Evolutionary conservation across 2,888 invertebrate genomes (phyloP).

Genomic region (Pantelozetes paolii): DNA sequence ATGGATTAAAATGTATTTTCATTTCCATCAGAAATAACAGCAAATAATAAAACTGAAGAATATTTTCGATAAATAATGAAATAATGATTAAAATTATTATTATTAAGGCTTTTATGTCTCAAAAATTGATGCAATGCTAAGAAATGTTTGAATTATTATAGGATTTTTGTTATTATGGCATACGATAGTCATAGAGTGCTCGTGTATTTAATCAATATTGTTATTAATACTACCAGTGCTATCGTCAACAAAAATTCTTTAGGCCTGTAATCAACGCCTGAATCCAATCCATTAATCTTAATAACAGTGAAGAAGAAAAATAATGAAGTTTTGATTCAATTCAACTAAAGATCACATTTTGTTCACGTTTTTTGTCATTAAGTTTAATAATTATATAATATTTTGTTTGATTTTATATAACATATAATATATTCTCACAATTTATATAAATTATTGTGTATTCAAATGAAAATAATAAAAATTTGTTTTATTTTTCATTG

Average conservation of each 20-base stretch:
- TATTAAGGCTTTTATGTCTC: not conserved
- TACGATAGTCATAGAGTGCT: conserved; percentile 8
- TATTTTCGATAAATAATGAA: conserved; percentile 22
- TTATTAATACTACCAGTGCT: not conserved
- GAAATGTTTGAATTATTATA: not conserved
- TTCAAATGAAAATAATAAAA: too few relatives aligned
- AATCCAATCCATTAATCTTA: conserved; percentile 23
- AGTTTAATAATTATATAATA: not conserved
- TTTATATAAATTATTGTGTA: too few relatives aligned
- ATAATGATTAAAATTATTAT: conserved; percentile 4
- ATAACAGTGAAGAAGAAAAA: conserved; percentile 8
- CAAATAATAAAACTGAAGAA: conserved; percentile 12
- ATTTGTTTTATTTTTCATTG: too few relatives aligned
- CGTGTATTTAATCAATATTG: conserved; percentile 32
- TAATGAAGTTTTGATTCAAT: not conserved
- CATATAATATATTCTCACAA: not conserved
- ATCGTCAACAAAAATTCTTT: conserved; percentile 20
- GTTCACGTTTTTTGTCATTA: not conserved
- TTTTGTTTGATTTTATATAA: not conserved
- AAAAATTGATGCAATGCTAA: not conserved
- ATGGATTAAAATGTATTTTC: conserved; percentile 24
- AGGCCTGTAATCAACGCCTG: conserved; percentile 4
- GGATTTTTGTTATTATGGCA: not conserved
- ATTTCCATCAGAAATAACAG: conserved; percentile 12
- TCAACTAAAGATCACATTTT: not conserved